A percentile compares a stretch with the other conserved stretches of the same genome.
Evolutionary conservation across 2,113 vertebrate species (phyloP).

Genomic region (Chloebia gouldiae): DNA sequence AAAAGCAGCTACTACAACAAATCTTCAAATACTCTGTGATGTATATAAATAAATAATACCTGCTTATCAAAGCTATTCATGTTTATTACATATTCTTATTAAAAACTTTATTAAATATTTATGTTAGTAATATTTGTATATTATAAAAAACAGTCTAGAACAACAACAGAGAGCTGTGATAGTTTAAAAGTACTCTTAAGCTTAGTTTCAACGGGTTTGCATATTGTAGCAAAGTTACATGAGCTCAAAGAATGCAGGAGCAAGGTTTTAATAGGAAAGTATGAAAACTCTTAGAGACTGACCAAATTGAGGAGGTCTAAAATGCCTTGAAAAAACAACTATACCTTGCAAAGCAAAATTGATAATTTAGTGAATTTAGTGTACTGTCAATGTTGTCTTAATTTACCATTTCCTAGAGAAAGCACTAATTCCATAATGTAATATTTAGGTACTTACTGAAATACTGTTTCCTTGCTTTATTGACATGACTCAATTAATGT

Average conservation of each 20-base stretch:
- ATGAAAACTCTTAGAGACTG: not conserved
- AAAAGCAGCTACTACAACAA: not conserved
- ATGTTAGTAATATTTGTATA: not conserved
- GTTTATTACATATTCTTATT: not conserved
- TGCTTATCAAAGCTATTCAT: not conserved
- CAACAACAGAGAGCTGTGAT: not conserved
- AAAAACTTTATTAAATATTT: not conserved
- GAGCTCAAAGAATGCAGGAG: not conserved
- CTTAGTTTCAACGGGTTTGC: not conserved
- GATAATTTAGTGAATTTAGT: not conserved
- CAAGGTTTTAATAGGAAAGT: not conserved
- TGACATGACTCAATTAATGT: not conserved
- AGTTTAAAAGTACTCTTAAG: not conserved
- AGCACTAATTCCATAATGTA: not conserved
- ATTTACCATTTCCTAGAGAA: not conserved
- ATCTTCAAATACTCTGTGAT: not conserved
- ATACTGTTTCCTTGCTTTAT: not conserved
- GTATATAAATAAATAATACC: not conserved
- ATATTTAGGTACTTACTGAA: not conserved
- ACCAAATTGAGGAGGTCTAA: not conserved
- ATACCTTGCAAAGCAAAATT: not conserved
- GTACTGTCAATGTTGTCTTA: not conserved
- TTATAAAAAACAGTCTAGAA: not conserved
- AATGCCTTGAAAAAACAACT: not conserved
- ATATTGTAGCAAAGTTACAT: not conserved